These are phyloP conservation scores for Cerastoderma edule DNA, from an alignment of 2,888 invertebrate species.

Conservation along the genomic window DNA sequence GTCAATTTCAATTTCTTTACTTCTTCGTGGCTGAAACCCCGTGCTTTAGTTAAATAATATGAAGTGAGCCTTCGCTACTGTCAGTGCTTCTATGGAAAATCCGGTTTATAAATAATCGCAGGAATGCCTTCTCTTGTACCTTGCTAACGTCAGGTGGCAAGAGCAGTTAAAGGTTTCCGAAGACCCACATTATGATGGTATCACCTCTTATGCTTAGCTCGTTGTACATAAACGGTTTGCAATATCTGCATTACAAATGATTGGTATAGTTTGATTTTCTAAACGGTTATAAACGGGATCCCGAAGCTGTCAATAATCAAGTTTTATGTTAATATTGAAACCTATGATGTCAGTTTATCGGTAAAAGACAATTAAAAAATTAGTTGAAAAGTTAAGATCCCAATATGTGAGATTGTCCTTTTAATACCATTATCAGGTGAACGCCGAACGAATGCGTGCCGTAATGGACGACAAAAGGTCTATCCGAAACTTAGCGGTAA, in stretches of 20 bases:
- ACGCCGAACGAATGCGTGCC: slow-evolving; percentile 98
- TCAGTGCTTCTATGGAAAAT: too few species aligned
- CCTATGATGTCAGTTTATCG: neutral
- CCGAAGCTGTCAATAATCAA: neutral
- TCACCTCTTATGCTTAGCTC: too few species aligned
- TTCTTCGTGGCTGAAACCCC: too few species aligned
- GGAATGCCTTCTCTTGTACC: too few species aligned
- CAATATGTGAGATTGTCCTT: neutral
- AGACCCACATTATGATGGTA: too few species aligned
- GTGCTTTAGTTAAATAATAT: too few species aligned
- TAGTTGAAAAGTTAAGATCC: neutral
- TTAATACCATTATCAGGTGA: slow-evolving; percentile 89
- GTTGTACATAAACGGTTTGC: too few species aligned
- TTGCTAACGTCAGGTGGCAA: too few species aligned
- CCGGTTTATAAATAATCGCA: too few species aligned
- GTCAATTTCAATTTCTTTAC: too few species aligned
- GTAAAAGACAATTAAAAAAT: neutral
- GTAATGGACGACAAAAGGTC: slow-evolving; percentile 99
- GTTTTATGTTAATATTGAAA: neutral
- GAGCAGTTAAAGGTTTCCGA: too few species aligned
- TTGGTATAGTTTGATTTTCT: neutral
- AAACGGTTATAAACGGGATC: neutral
- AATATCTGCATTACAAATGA: neutral
- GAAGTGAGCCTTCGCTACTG: too few species aligned
- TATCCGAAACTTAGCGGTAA: slow-evolving; percentile 99